Percentiles rank a stretch among this genome's conserved stretches.
phyloP scores from a whole-genome alignment of 2,888 invertebrate species.

The Hoplodrina blanda region DNA sequence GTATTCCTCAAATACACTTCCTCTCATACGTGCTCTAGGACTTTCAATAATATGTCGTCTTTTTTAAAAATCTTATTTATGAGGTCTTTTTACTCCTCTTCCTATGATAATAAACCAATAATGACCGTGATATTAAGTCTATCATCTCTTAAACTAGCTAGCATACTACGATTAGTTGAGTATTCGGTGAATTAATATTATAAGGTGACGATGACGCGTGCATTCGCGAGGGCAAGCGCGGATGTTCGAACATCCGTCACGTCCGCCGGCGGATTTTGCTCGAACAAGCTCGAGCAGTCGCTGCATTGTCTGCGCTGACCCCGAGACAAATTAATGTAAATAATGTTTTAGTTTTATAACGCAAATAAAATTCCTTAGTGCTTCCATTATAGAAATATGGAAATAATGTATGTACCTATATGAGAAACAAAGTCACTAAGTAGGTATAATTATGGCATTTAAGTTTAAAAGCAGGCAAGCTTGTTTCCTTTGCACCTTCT shows the following conservation, averaged over 20 bases:
- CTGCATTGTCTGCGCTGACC: background rate
- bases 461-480: slow-evolving; percentile 31
- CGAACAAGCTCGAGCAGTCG: background rate
- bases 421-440: slow-evolving; percentile 58
- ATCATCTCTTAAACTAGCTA: no score
- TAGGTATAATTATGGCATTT: slow-evolving; percentile 49
- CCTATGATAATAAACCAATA: no score
- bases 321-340: slow-evolving; percentile 59
- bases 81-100: no score
- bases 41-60: no score
- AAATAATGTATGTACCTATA: slow-evolving; percentile 57
- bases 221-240: background rate
- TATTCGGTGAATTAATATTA: background rate
- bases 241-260: no score
- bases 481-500: slow-evolving; percentile 49
- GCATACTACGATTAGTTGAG: background rate
- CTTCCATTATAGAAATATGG: slow-evolving; percentile 78
- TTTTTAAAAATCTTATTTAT: no score
- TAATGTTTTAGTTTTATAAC: slow-evolving; percentile 73
- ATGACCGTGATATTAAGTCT: no score
- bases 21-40: background rate
- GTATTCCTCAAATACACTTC: no score
- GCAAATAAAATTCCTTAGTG: slow-evolving; percentile 81
- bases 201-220: background rate
- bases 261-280: background rate